Conservation (phyloP, 1,140 invertebrate genomes). For the Macrotrachela quadricornifera region DNA sequence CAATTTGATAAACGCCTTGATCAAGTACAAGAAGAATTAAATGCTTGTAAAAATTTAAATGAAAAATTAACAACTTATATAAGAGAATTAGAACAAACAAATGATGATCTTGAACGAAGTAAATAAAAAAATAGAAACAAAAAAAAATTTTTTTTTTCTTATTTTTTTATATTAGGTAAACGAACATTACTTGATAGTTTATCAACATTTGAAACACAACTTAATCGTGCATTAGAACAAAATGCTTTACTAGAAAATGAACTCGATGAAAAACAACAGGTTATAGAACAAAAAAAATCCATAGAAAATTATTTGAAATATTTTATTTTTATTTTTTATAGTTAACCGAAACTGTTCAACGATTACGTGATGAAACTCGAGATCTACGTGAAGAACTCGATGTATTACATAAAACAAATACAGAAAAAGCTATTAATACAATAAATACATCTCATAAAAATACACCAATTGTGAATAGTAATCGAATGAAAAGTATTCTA, state of each 20-base stretch:
- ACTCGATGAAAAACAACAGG: slow-evolving; percentile 69
- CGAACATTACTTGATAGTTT: slow-evolving; percentile 47
- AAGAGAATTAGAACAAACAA: slow-evolving; percentile 79
- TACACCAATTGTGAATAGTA: too few relatives aligned
- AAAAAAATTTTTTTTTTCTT: not conserved
- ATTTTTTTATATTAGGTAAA: not conserved
- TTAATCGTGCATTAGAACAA: slow-evolving; percentile 80
- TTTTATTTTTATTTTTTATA: slow-evolving; percentile 16
- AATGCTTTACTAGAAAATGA: slow-evolving; percentile 89
- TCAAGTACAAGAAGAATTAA: slow-evolving; percentile 49
- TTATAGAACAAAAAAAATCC: too few relatives aligned
- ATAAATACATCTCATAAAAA: too few relatives aligned
- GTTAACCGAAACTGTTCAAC: slow-evolving; percentile 66
- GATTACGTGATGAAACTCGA: slow-evolving; percentile 85
- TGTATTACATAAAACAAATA: slow-evolving; percentile 38
- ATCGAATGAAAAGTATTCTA: too few relatives aligned
- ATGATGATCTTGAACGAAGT: slow-evolving; percentile 84
- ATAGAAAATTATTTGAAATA: too few relatives aligned
- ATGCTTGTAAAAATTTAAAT: slow-evolving; percentile 35
- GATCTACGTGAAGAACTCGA: slow-evolving; percentile 70
- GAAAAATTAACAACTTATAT: slow-evolving; percentile 64
- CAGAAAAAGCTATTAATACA: not conserved
- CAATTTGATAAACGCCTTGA: too few relatives aligned
- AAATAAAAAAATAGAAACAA: slow-evolving; percentile 30
- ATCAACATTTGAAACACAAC: slow-evolving; percentile 68